Conservation (phyloP, 2,888 invertebrate species). For the Chorisops tibialis region DNA sequence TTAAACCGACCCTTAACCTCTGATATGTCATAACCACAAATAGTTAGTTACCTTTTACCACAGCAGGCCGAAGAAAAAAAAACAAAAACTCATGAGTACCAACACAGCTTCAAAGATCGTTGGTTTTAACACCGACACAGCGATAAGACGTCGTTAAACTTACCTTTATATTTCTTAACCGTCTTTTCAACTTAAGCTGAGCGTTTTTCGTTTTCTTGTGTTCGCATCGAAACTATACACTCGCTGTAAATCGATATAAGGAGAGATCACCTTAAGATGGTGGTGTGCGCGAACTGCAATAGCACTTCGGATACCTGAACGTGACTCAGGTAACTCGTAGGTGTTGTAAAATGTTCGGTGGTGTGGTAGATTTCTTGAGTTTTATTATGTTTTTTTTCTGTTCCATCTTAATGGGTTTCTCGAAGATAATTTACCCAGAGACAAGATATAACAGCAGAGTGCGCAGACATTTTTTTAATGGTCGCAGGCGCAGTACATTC, state of each 20-base stretch:
- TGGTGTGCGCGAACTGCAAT: conserved; percentile 17
- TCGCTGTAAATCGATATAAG: conserved; percentile 2
- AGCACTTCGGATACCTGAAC: conserved; percentile 19
- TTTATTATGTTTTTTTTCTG: conserved; percentile 13
- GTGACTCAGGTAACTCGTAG: conserved; percentile 27
- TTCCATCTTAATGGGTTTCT: neutral
- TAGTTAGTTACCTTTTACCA: conserved; percentile 4
- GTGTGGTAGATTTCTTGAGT: conserved; percentile 9
- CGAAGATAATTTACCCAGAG: too few species aligned
- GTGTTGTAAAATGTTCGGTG: conserved; percentile 28
- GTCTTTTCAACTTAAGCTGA: conserved; percentile 1
- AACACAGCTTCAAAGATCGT: conserved; percentile 18
- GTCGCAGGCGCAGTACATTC: too few species aligned
- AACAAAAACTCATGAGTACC: neutral
- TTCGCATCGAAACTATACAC: conserved; percentile 15
- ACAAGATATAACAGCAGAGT: too few species aligned
- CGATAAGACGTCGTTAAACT: conserved; percentile 23
- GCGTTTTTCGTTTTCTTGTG: conserved; percentile 11
- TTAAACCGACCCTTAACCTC: conserved; percentile 9
- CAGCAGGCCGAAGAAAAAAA: neutral
- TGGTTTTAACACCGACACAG: conserved; percentile 5
- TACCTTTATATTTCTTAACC: conserved; percentile 14
- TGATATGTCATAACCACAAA: conserved; percentile 12
- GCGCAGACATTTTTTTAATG: too few species aligned
- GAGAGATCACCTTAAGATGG: conserved; percentile 14